These are phyloP conservation scores for Aspiorhynchus laticeps DNA, from an alignment of 2,113 vertebrate genomes.

Conservation along the genomic window DNA sequence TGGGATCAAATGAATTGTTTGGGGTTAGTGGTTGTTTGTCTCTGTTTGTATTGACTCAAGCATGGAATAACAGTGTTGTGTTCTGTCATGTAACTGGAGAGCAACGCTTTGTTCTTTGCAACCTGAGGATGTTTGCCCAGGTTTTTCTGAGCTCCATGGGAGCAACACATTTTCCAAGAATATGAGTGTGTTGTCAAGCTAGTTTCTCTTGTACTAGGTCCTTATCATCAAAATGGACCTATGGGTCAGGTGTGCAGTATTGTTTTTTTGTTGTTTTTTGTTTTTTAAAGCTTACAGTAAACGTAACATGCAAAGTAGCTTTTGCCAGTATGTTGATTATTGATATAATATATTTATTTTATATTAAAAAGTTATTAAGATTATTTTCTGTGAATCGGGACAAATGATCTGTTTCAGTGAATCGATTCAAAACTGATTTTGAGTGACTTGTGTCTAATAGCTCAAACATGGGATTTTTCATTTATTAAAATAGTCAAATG, in stretches of 20 bases:
- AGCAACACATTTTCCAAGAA: not conserved
- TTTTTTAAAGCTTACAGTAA: not conserved
- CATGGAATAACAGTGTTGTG: constrained; percentile 41
- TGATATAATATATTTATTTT: not conserved
- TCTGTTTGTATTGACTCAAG: constrained; percentile 65
- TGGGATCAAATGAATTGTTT: constrained; percentile 6
- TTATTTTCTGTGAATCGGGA: not conserved
- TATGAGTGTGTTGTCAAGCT: not conserved
- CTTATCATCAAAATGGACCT: not conserved
- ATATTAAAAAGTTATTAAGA: not conserved
- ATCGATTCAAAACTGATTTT: not conserved
- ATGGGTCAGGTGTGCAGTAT: not conserved
- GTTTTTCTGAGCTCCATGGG: not conserved
- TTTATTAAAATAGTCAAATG: not conserved
- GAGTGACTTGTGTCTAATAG: not conserved
- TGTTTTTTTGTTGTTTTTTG: no score
- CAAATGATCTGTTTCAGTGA: not conserved
- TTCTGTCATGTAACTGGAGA: constrained; percentile 52
- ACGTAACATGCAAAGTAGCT: not conserved
- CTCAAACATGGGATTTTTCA: not conserved
- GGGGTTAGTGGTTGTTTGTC: constrained; percentile 39
- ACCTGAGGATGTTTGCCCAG: constrained; percentile 20
- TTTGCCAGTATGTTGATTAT: not conserved
- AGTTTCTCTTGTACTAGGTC: not conserved
- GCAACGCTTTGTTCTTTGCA: not conserved